Conservation (phyloP, 1,140 invertebrate species). For the Achroia grisella region DNA sequence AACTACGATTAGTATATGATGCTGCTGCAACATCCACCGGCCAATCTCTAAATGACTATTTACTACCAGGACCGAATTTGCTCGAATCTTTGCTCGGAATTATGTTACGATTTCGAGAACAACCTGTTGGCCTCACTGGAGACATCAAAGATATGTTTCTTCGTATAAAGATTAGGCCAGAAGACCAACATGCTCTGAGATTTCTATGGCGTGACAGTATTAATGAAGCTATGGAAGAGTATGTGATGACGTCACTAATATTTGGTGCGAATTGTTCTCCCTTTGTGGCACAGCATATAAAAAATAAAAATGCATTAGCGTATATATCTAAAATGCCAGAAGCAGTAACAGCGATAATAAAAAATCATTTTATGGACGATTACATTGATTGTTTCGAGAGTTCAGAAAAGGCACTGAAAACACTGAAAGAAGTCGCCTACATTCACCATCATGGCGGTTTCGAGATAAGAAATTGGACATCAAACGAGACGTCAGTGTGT, state of each 20-base stretch:
- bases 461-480: slow-evolving; percentile 15
- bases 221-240: slow-evolving; percentile 2
- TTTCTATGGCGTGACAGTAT: slow-evolving; percentile 28
- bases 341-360: slow-evolving; percentile 26
- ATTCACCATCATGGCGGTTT: slow-evolving; percentile 18
- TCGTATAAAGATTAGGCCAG: slow-evolving; percentile 23
- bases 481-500: slow-evolving; percentile 9
- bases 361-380: slow-evolving; percentile 54
- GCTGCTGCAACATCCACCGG: slow-evolving; percentile 18
- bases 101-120: slow-evolving; percentile 33
- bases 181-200: slow-evolving; percentile 27
- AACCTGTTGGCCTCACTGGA: slow-evolving; percentile 18
- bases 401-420: slow-evolving; percentile 7
- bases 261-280: slow-evolving; percentile 22
- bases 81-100: slow-evolving; percentile 24
- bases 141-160: slow-evolving; percentile 50
- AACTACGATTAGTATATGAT: slow-evolving; percentile 31
- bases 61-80: slow-evolving; percentile 31
- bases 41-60: slow-evolving; percentile 22
- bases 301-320: slow-evolving; percentile 22
- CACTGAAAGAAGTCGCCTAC: slow-evolving; percentile 10
- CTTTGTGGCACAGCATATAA: slow-evolving; percentile 14
- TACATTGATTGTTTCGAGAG: slow-evolving; percentile 28
- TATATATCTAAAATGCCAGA: slow-evolving; percentile 17
- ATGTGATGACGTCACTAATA: slow-evolving; percentile 13